Percentiles rank a stretch among this genome's conserved stretches.
These are phyloP conservation scores for Clarias fuscus DNA, from an alignment of 2,797 vertebrate genomes.

Conservation along the genomic window DNA sequence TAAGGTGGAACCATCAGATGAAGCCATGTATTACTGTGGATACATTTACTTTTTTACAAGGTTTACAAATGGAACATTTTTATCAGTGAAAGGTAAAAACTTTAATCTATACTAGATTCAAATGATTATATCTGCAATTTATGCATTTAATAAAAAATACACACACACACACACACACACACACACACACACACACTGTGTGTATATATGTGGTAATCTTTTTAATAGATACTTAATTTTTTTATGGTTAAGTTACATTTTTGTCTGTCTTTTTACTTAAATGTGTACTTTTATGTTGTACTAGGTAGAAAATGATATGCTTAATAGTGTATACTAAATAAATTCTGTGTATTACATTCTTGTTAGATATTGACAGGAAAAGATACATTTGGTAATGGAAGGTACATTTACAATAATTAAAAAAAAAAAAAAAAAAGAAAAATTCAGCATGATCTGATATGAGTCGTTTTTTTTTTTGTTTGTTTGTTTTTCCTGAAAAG, in stretches of 20 bases:
- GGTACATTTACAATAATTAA: no score
- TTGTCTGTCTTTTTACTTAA: no score
- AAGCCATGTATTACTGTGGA: slow-evolving; percentile 47
- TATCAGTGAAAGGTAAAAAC: slow-evolving; percentile 30
- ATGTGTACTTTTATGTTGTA: neutral
- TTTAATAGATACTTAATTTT: neutral
- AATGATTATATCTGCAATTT: neutral
- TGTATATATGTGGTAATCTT: no score
- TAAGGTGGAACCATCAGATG: neutral
- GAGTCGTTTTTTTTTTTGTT: no score
- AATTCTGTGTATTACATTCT: neutral
- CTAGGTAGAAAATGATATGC: neutral
- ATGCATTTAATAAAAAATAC: neutral
- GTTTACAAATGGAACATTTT: neutral
- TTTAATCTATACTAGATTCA: neutral
- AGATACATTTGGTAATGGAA: no score
- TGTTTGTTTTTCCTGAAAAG: no score
- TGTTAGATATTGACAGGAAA: no score
- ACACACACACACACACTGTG: no score
- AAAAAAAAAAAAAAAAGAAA: no score
- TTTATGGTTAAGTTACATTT: neutral
- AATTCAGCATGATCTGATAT: no score
- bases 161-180: no score
- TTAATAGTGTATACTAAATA: neutral
- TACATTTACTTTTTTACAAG: neutral